Conservation (phyloP, 2,888 invertebrate genomes). For the Arge pagana region DNA sequence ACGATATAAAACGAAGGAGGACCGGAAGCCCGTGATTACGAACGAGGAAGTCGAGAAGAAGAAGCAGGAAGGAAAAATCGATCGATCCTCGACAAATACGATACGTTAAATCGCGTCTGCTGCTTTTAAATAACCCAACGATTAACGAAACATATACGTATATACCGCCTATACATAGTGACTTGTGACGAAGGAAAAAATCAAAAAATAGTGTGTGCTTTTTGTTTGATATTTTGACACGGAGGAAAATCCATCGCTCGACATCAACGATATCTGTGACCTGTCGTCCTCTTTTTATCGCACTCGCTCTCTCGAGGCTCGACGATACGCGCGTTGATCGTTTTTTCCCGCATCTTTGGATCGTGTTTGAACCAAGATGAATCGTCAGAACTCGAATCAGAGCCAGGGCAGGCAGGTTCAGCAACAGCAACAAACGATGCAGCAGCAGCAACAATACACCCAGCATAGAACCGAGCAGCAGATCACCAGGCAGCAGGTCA, state of each 20-base stretch:
- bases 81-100: too few relatives aligned
- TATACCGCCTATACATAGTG: too few relatives aligned
- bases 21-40: background rate
- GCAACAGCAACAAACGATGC: conserved; percentile 59
- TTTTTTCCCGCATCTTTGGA: conserved; percentile 29
- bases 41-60: background rate
- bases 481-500: conserved; percentile 75
- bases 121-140: too few relatives aligned
- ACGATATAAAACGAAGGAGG: conserved; percentile 9
- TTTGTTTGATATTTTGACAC: conserved; percentile 17
- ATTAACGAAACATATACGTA: too few relatives aligned
- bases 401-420: conserved; percentile 60
- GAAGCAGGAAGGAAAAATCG: too few relatives aligned
- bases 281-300: conserved; percentile 24
- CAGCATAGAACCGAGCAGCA: conserved; percentile 77
- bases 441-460: conserved; percentile 56
- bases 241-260: background rate
- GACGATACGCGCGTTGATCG: conserved; percentile 26
- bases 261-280: conserved; percentile 1
- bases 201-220: conserved; percentile 16
- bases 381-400: conserved; percentile 65
- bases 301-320: conserved; percentile 31
- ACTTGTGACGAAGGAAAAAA: too few relatives aligned
- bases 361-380: conserved; percentile 65
- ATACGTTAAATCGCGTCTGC: too few relatives aligned